Percentiles rank a stretch among this genome's conserved stretches.
Conservation (phyloP, 2,113 vertebrate genomes). For the Craseonycteris thonglongyai region DNA sequence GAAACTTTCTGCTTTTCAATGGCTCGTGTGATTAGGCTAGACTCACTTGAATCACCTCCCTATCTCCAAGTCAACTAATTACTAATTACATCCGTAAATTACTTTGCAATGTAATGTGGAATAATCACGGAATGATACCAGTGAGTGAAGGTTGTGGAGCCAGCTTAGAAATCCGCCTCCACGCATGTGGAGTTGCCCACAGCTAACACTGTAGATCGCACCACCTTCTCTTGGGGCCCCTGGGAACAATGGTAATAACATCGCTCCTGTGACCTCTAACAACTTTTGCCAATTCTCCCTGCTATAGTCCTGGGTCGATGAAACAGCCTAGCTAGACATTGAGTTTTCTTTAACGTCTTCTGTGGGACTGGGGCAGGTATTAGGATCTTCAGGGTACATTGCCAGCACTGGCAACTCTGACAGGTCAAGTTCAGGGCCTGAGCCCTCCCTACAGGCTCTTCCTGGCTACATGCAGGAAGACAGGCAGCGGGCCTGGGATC, state of each 20-base stretch:
- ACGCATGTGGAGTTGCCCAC: not conserved
- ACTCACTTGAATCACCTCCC: not conserved
- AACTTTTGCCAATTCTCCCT: not conserved
- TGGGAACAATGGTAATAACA: not conserved
- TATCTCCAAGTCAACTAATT: not conserved
- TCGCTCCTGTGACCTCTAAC: not conserved
- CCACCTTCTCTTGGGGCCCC: not conserved
- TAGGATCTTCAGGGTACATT: not conserved
- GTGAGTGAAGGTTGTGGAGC: not conserved
- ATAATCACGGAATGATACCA: not conserved
- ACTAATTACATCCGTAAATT: not conserved
- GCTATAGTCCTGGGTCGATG: not conserved
- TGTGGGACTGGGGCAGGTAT: not conserved
- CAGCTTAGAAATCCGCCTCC: not conserved
- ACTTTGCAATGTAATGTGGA: not conserved
- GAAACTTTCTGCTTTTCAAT: not conserved
- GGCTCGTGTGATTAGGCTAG: not conserved
- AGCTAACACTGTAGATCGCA: not conserved
- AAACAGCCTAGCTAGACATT: not conserved
- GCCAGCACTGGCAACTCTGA: not conserved
- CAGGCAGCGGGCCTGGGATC: not conserved
- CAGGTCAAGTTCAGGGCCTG: not conserved
- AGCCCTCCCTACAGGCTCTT: not conserved
- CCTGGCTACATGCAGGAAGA: not conserved
- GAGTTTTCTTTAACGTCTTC: not conserved